Base-by-base conservation (phyloP, 1,140 invertebrate species). In the Ladona fulva region DNA sequence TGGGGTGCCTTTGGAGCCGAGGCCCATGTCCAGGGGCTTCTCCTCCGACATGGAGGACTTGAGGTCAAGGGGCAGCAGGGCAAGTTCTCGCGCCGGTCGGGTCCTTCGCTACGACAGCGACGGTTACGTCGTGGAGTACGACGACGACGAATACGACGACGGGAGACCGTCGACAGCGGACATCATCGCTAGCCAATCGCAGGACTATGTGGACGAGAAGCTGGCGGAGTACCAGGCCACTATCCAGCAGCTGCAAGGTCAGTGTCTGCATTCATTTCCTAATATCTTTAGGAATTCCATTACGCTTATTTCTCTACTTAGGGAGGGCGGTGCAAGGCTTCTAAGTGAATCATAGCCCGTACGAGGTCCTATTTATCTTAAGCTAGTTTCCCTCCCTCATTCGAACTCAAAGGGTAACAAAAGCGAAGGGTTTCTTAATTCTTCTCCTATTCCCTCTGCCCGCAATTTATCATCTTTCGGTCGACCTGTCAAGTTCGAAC, bases 181-280 rank as follows among this genome's bases (percentile, higher is more conserved):
- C 83, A 95, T 96, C 79, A 96, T 97, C 79, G 94, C 94, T 42
- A 92, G 91, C 83, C 95, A 97, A 86, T 95, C 94, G 78, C 95
- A 97, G 86, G 95, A 97, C 86, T 97, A 96, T 83, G 91, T 97
- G 75, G 95, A 97, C 83, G 95, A 97, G 86, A 95, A 95, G 84
- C 89, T 97, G 82, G 93, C 94, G 10, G 94, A 97, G 86, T 97
- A 96, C 83, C 94, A 96, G 85, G 92, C 93, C 12, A 96, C 95
- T 12, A 97, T 97, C 85, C 92, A 93, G 81, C 90, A 93, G 83
- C 87, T 96, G 79, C 94, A 96, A 90, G 94, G 95, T 96, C 84
- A 91, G 90, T 84, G 14, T 37, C n/a, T n/a, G n/a, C 29, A 37
- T 37, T 37, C 12, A 74, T 37, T 24, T 10, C 12, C 12, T 75